These are phyloP conservation scores for Drosophila lacicola DNA, from an alignment of 2,888 invertebrate species.

Conservation along the genomic window DNA sequence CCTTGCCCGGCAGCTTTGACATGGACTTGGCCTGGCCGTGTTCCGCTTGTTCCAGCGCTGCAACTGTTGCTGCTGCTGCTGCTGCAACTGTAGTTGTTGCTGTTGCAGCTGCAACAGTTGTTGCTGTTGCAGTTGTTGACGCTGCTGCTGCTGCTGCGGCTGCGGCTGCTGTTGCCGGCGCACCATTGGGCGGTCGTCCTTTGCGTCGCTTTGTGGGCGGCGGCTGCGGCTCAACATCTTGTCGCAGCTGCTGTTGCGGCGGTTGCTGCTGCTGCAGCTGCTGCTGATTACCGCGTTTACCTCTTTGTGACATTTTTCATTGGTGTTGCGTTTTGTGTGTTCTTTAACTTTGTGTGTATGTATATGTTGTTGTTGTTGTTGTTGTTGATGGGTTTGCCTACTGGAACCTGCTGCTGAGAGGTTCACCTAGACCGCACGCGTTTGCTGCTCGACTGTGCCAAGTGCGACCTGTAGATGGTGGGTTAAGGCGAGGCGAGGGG, in stretches of 20 bases:
- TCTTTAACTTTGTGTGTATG: conserved; percentile 52
- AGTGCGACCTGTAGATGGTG: conserved; percentile 49
- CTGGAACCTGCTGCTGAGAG: conserved; percentile 34
- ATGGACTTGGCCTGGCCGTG: conserved; percentile 43
- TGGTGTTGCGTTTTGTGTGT: conserved; percentile 75
- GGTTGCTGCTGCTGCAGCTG: conserved; percentile 85
- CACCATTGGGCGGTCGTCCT: conserved; percentile 87
- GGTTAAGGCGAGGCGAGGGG: neutral
- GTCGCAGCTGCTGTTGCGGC: conserved; percentile 86
- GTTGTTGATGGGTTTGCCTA: conserved; percentile 47
- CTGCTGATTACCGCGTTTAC: conserved; percentile 90
- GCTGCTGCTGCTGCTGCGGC: conserved; percentile 40
- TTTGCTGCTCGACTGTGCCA: conserved; percentile 49
- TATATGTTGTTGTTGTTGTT: conserved; percentile 20
- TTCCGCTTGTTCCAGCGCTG: conserved; percentile 47
- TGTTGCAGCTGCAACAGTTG: conserved; percentile 66
- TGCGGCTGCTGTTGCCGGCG: conserved; percentile 72
- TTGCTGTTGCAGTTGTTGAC: conserved; percentile 35
- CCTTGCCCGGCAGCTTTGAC: conserved; percentile 61
- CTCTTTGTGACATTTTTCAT: conserved; percentile 90
- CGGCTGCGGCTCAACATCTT: conserved; percentile 85
- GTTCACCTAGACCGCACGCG: conserved; percentile 54
- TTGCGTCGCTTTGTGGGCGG: conserved; percentile 91
- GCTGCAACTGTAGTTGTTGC: conserved; percentile 55
- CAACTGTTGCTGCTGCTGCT: conserved; percentile 63